Conservation (phyloP, 2,888 invertebrate species). For the Brachylomia viminalis region DNA sequence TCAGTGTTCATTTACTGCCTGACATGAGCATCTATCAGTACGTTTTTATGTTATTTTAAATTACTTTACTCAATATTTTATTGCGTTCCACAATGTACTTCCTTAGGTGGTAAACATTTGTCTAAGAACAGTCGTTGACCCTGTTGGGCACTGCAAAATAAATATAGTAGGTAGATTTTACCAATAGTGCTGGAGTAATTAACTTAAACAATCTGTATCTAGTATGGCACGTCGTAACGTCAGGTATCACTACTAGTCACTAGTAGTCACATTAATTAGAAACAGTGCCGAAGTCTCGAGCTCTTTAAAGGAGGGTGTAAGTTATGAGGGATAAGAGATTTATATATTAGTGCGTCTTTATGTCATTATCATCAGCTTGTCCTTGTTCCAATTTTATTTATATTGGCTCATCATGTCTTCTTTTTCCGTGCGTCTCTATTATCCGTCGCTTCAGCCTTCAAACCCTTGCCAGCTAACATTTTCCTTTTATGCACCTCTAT, state of each 20-base stretch:
- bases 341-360: too few relatives aligned
- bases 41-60: constrained; percentile 14
- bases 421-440: neutral
- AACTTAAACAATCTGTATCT: constrained; percentile 58
- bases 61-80: too few relatives aligned
- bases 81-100: too few relatives aligned
- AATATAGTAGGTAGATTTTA: too few relatives aligned
- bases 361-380: too few relatives aligned
- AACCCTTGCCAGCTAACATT: neutral
- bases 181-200: constrained; percentile 38
- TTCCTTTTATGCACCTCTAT: neutral
- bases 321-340: constrained; percentile 27
- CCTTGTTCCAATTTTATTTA: neutral
- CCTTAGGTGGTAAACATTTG: too few relatives aligned
- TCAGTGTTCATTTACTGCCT: constrained; percentile 1
- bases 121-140: too few relatives aligned
- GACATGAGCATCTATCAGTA: neutral
- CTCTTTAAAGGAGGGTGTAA: constrained; percentile 42
- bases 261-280: constrained; percentile 73
- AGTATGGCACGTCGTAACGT: constrained; percentile 65
- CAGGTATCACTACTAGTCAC: constrained; percentile 47
- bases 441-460: neutral
- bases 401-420: too few relatives aligned
- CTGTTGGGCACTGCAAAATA: too few relatives aligned
- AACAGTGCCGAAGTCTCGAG: constrained; percentile 61